Base-by-base conservation (phyloP, 2,888 invertebrate genomes). In the Drosophila testacea region DNA sequence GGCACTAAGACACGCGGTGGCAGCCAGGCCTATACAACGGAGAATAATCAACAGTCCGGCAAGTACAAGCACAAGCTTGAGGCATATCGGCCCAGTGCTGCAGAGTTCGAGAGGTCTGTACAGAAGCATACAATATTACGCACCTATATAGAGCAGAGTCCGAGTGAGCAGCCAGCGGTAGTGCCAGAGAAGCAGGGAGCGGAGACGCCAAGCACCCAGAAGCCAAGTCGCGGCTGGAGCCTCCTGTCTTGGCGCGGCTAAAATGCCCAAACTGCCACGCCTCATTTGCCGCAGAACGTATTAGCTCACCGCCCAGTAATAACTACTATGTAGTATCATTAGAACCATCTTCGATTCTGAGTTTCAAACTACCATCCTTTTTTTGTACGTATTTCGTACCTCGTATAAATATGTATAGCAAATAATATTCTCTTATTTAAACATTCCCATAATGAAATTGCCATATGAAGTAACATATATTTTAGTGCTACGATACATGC, bases 251-350 rank as follows among this genome's bases (percentile, higher is more conserved):
- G 91, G 91, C 90, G 90, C 51, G 91, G 91, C 61, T 91, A 65
- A 78, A 38, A 38, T 13, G 52, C 27, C 38, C 13, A 16, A 52
- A 59, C 41, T 59, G 65, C 62, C 65, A 54, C 27, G 30, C 55
- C 55, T 54, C 10, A 38, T 32, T 46, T 81, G 89, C 85, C 85
- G 88, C 89, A 74, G 74, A 87, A 85, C 81, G 85, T 85, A 85
- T 85, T 85, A 90, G 79, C 83, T 79, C 76, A 72, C 76, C 75
- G 76, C 78, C 77, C 77, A 82, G 80, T 88, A 83, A 86, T 91
- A 90, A 90, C 90, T 91, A 91, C 90, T 90, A 86, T 91, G 90
- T 91, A 91, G 91, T 91, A 82, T 79, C 83, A 81, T 81, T 77
- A 86, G 73, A 72, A 81, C 71, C 82, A 82, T 79, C 72, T 79